A percentile compares a stretch with the other conserved stretches of the same genome.
Evolutionary conservation across 2,797 vertebrate species (phyloP).

Genomic region (Sternarchorhynchus goeldii): DNA sequence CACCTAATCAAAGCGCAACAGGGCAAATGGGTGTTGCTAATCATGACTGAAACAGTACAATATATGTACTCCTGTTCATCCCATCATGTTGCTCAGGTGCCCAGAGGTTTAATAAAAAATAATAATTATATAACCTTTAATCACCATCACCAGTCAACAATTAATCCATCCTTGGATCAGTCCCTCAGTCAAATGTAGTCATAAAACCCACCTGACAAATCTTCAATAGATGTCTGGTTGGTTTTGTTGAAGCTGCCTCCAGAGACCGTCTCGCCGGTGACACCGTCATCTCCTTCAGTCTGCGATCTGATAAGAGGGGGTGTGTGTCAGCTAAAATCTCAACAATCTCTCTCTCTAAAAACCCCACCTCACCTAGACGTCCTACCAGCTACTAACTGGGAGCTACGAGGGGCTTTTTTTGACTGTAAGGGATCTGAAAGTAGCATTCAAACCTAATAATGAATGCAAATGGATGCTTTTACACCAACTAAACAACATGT

Average conservation of each 20-base stretch:
- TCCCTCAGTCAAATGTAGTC: neutral
- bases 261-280: constrained; percentile 75
- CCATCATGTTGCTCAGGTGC: no score
- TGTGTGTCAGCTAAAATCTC: neutral
- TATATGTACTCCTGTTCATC: no score
- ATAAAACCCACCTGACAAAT: constrained; percentile 81
- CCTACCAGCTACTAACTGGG: no score
- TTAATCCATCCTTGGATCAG: neutral
- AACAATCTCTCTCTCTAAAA: no score
- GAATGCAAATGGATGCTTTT: no score
- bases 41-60: neutral
- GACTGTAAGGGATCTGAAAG: no score
- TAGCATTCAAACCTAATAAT: no score
- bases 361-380: no score
- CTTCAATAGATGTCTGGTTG: constrained; percentile 84
- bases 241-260: constrained; percentile 83
- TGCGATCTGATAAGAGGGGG: constrained; percentile 81
- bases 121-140: neutral
- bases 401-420: no score
- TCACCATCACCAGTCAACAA: neutral
- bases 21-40: neutral
- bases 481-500: no score
- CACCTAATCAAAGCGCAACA: constrained; percentile 70
- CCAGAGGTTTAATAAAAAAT: neutral
- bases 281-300: constrained; percentile 85